Conservation (phyloP, 1,140 invertebrate genomes). For the Amphibalanus amphitrite region DNA sequence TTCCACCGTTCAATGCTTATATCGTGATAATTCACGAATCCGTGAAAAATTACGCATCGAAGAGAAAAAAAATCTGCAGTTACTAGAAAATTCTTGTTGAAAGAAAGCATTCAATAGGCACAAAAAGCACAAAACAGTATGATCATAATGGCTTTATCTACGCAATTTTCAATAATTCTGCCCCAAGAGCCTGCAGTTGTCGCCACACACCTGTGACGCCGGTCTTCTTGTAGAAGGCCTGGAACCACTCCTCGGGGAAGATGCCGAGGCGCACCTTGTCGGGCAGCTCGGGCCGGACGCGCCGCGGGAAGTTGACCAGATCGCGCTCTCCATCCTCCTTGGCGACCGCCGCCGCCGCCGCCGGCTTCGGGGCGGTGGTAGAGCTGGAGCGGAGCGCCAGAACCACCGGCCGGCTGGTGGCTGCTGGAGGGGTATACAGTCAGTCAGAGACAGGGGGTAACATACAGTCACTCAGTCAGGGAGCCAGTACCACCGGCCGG, state of each 20-base stretch:
- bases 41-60: too few species aligned
- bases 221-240: constrained; percentile 83
- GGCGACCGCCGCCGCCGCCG: constrained; percentile 12
- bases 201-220: constrained; percentile 47
- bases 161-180: too few species aligned
- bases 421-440: too few species aligned
- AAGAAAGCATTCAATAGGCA: too few species aligned
- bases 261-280: constrained; percentile 67
- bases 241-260: constrained; percentile 87
- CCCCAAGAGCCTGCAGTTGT: constrained; percentile 4
- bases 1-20: too few species aligned
- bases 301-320: constrained; percentile 46
- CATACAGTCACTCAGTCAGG: too few species aligned
- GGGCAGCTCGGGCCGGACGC: constrained; percentile 40
- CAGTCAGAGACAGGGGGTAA: too few species aligned
- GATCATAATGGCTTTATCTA: too few species aligned
- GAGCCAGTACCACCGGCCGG: constrained; percentile 42
- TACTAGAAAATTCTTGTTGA: too few species aligned
- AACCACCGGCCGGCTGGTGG: constrained; percentile 47
- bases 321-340: constrained; percentile 35
- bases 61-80: too few species aligned
- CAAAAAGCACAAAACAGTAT: too few species aligned
- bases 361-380: constrained; percentile 25
- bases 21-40: too few species aligned
- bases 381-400: constrained; percentile 43